A percentile compares a stretch with the other conserved stretches of the same genome.
Evolutionary conservation across 2,888 invertebrate genomes (phyloP).

Genomic region (Cepaea hortensis): DNA sequence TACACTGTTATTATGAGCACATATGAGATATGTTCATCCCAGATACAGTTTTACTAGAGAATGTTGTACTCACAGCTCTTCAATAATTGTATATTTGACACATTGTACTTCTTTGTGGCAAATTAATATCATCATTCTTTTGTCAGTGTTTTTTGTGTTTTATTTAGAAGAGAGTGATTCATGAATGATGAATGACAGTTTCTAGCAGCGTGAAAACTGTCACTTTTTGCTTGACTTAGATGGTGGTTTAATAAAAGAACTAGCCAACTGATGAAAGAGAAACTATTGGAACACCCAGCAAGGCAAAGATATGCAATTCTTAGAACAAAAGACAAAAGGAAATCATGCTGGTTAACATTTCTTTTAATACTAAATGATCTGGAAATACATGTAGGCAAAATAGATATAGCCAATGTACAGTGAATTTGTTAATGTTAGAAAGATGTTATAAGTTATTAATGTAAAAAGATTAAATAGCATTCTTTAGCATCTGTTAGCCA

Average conservation of each 20-base stretch:
- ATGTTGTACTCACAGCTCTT: neutral
- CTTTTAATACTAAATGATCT: neutral
- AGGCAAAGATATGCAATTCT: neutral
- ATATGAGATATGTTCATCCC: neutral
- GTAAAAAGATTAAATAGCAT: no score
- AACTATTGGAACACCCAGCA: no score
- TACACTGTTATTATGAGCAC: neutral
- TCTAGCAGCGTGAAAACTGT: neutral
- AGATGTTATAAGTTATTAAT: no score
- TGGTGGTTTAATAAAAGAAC: no score
- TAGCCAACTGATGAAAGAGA: no score
- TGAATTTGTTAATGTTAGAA: no score
- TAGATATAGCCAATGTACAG: no score
- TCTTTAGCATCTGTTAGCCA: no score
- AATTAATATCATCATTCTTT: slow-evolving; percentile 16
- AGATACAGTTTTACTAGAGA: neutral
- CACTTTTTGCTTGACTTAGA: neutral
- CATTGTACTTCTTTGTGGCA: slow-evolving; percentile 8
- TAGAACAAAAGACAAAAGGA: neutral
- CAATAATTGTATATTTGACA: neutral
- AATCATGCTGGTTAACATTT: neutral
- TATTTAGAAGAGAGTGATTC: neutral
- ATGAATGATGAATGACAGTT: neutral
- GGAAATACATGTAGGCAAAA: no score
- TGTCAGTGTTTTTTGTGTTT: neutral